A percentile compares a stretch with the other conserved stretches of the same genome.
Conservation (phyloP, 2,797 vertebrate species). For the Atherinosoma microstoma region DNA sequence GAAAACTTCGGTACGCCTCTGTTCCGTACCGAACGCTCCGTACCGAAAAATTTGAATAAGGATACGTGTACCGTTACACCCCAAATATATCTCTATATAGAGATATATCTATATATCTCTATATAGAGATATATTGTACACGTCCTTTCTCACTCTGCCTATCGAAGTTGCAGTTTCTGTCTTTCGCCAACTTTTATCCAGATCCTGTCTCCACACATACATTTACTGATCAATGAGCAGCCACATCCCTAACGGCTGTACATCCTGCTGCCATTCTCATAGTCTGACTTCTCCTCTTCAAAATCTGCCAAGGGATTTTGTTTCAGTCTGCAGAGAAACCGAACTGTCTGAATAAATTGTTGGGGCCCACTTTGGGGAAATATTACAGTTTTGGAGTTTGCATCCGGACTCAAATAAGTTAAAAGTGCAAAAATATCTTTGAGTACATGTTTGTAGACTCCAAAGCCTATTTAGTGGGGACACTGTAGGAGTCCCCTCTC, state of each 20-base stretch:
- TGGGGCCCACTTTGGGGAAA: constrained; percentile 14
- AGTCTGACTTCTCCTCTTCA: constrained; percentile 54
- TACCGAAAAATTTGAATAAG: too few species aligned
- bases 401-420: constrained; percentile 12
- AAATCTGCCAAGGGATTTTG: constrained; percentile 55
- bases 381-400: constrained; percentile 25
- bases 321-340: constrained; percentile 38
- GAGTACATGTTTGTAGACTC: constrained; percentile 31
- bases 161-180: constrained; percentile 30
- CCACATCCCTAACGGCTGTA: constrained; percentile 44
- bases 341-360: constrained; percentile 32
- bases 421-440: constrained; percentile 32
- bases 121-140: too few species aligned
- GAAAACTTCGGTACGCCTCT: too few species aligned
- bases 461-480: constrained; percentile 36
- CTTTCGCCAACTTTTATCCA: constrained; percentile 34
- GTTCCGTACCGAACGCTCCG: too few species aligned
- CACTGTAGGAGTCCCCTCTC: constrained; percentile 40
- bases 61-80: too few species aligned
- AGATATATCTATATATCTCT: too few species aligned
- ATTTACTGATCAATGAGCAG: constrained; percentile 58
- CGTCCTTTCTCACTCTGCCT: background rate
- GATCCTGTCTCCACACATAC: constrained; percentile 51
- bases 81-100: too few species aligned
- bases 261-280: constrained; percentile 55